A percentile compares a stretch with the other conserved stretches of the same genome.
phyloP scores from a whole-genome alignment of 2,113 vertebrate species.

The Anarhynchus alexandrinus region DNA sequence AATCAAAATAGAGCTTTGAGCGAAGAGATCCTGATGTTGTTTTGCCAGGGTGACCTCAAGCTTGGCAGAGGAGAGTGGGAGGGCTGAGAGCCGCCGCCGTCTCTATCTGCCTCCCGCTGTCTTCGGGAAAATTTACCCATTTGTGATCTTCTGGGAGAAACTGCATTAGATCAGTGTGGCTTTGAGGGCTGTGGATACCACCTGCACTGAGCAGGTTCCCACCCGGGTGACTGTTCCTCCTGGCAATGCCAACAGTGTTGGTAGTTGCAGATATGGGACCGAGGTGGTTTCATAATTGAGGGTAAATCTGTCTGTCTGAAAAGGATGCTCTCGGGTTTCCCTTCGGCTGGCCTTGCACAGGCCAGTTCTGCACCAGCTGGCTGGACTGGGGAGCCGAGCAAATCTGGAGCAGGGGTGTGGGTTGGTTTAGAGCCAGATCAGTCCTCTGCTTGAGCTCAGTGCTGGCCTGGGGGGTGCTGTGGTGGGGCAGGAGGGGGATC shows the following conservation, averaged over 20 bases:
- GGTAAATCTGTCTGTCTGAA: background rate
- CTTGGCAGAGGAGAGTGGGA: background rate
- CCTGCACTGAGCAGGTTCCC: background rate
- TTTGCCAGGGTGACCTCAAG: background rate
- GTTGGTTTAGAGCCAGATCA: background rate
- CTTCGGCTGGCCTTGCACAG: background rate
- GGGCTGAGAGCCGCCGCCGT: background rate
- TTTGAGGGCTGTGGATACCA: background rate
- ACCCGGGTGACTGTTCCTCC: background rate
- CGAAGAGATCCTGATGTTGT: background rate
- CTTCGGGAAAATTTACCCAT: background rate
- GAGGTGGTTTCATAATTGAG: background rate
- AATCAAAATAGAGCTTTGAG: conserved; percentile 1
- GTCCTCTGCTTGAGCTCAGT: background rate
- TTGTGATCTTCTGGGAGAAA: background rate
- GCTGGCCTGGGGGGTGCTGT: background rate
- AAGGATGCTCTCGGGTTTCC: background rate
- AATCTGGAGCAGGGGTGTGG: background rate
- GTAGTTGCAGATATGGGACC: background rate
- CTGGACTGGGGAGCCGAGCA: background rate
- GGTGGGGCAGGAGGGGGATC: background rate
- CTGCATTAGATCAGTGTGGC: background rate
- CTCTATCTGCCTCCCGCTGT: background rate
- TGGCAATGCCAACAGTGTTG: background rate
- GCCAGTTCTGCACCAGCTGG: background rate